Conservation (phyloP, 2,888 invertebrate species). For the Temnothorax ravouxi region DNA sequence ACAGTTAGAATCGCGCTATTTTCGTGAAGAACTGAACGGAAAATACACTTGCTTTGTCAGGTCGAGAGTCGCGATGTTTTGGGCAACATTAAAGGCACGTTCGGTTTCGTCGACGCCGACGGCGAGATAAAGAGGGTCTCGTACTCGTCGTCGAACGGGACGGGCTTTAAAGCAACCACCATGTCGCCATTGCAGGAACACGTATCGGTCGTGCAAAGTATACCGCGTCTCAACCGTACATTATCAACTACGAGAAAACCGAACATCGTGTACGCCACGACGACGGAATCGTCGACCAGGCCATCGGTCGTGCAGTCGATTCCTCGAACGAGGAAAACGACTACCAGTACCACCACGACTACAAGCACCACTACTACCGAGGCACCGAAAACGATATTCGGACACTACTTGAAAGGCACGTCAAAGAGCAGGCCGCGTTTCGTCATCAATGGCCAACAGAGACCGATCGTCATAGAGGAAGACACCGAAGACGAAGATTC, state of each 20-base stretch:
- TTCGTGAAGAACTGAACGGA: slow-evolving; percentile 37
- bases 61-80: slow-evolving; percentile 93
- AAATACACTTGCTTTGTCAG: slow-evolving; percentile 73
- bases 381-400: slow-evolving; percentile 78
- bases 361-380: slow-evolving; percentile 80
- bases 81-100: slow-evolving; percentile 94
- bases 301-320: slow-evolving; percentile 90
- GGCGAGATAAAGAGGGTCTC: slow-evolving; percentile 94
- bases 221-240: slow-evolving; percentile 84
- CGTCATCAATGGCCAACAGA: slow-evolving; percentile 83
- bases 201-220: slow-evolving; percentile 84
- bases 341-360: slow-evolving; percentile 82
- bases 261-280: slow-evolving; percentile 82
- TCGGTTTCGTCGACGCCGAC: slow-evolving; percentile 92
- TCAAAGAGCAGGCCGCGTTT: slow-evolving; percentile 81
- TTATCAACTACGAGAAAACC: slow-evolving; percentile 87
- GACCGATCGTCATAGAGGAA: slow-evolving; percentile 78
- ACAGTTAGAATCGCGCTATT: not conserved
- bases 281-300: slow-evolving; percentile 88
- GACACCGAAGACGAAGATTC: slow-evolving; percentile 80
- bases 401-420: slow-evolving; percentile 79
- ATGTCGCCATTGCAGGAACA: slow-evolving; percentile 86
- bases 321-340: slow-evolving; percentile 87
- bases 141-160: slow-evolving; percentile 89
- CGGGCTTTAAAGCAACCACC: slow-evolving; percentile 86